A percentile compares a stretch with the other conserved stretches of the same genome.
Conservation (phyloP, 1,140 invertebrate species). For the Drosophila setifemur region DNA sequence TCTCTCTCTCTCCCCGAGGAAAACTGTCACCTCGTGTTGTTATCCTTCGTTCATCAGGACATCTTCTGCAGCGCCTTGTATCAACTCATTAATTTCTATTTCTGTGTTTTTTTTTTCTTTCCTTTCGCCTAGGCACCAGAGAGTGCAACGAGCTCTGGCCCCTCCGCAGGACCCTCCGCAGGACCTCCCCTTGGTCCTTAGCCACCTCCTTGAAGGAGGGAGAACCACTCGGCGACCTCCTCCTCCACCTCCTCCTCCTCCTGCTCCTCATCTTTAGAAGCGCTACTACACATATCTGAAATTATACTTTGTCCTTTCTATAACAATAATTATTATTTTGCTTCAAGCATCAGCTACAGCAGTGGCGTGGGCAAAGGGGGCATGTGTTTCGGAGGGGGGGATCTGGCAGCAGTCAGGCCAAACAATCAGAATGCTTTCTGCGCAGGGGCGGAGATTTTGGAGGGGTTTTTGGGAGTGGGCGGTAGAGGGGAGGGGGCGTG, state of each 20-base stretch:
- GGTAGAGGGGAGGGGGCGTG: no score
- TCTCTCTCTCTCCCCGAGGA: no score
- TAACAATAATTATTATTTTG: constrained; percentile 81
- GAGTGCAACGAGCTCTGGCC: constrained; percentile 57
- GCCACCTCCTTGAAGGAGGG: no score
- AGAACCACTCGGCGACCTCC: not conserved
- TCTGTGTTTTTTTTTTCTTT: no score
- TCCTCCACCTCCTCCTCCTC: constrained; percentile 19
- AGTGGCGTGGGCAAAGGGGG: not conserved
- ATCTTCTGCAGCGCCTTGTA: constrained; percentile 50
- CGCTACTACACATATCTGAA: constrained; percentile 74
- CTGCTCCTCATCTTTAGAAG: constrained; percentile 27
- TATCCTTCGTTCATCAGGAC: constrained; percentile 2
- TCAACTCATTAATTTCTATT: constrained; percentile 81
- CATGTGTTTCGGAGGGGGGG: not conserved
- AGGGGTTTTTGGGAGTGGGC: no score
- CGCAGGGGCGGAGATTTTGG: not conserved
- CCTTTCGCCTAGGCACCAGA: constrained; percentile 52
- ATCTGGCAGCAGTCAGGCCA: constrained; percentile 4
- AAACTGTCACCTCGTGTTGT: not conserved
- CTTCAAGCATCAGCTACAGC: constrained; percentile 67
- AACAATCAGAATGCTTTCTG: constrained; percentile 38
- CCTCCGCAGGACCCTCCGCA: not conserved
- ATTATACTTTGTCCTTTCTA: constrained; percentile 81
- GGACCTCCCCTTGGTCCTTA: not conserved